A percentile compares a stretch with the other conserved stretches of the same genome.
phyloP scores from a whole-genome alignment of 2,797 vertebrate species.

The Anguilla pacifica region DNA sequence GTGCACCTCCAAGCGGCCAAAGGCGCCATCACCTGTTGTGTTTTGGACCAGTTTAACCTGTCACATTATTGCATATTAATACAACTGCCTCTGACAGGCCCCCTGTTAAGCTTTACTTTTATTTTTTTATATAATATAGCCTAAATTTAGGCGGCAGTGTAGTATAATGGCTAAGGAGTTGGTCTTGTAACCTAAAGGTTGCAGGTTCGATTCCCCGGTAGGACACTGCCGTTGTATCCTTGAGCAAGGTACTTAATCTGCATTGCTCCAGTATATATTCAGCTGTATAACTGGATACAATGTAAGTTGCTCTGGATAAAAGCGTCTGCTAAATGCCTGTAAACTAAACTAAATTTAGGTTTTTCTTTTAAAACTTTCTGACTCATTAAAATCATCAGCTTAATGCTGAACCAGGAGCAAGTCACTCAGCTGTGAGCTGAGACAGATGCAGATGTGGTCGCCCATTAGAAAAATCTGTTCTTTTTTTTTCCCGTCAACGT shows the following conservation, averaged over 20 bases:
- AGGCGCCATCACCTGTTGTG: background rate
- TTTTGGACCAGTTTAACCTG: background rate
- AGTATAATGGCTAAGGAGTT: too few species aligned
- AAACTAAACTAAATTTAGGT: too few species aligned
- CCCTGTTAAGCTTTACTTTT: background rate
- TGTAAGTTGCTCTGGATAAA: too few species aligned
- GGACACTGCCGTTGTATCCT: too few species aligned
- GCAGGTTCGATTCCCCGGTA: too few species aligned
- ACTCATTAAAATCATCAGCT: background rate
- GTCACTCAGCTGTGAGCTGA: background rate
- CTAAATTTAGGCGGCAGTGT: too few species aligned
- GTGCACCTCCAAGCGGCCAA: background rate
- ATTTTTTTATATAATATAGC: background rate
- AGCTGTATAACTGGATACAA: too few species aligned
- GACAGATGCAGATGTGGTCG: background rate
- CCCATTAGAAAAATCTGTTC: background rate
- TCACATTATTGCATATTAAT: background rate
- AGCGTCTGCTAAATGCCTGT: too few species aligned
- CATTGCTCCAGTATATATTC: too few species aligned
- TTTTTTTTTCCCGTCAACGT: background rate
- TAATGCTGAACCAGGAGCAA: background rate
- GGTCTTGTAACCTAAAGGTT: too few species aligned
- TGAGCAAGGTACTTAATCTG: too few species aligned
- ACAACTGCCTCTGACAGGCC: background rate
- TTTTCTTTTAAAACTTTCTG: background rate